Percentiles rank a stretch among this genome's conserved stretches.
Conservation (phyloP, 2,113 vertebrate species). For the Oceanodroma tethys region DNA sequence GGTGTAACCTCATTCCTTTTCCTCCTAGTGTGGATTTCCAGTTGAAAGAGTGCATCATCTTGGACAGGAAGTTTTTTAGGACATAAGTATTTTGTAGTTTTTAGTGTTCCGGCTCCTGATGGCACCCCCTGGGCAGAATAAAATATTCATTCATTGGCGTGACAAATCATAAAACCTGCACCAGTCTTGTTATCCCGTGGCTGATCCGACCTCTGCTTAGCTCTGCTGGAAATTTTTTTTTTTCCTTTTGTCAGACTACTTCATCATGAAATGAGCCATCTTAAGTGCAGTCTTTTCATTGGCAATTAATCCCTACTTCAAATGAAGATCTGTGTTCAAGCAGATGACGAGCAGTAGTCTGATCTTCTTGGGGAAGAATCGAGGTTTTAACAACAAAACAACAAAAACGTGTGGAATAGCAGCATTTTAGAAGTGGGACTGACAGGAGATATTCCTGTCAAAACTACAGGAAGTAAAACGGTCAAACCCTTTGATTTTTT, state of each 20-base stretch:
- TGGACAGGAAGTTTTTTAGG: background rate
- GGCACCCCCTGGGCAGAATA: background rate
- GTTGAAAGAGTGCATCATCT: background rate
- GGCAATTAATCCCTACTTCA: background rate
- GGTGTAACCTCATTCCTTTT: accelerated
- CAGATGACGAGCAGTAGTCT: background rate
- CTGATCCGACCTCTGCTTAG: background rate
- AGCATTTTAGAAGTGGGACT: background rate
- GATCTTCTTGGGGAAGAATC: background rate
- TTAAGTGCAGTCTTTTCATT: background rate
- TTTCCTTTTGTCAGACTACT: background rate
- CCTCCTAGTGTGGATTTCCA: background rate
- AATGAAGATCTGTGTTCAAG: background rate
- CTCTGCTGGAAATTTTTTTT: background rate
- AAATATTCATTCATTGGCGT: accelerated
- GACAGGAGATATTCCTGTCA: background rate
- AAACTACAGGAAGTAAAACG: background rate
- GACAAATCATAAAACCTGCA: background rate
- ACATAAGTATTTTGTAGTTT: background rate
- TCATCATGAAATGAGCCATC: background rate
- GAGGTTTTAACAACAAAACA: background rate
- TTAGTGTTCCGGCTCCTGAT: background rate
- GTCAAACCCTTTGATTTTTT: background rate
- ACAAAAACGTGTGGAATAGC: background rate
- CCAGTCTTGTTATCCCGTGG: background rate